phyloP scores from a whole-genome alignment of 2,113 vertebrate species.

The Xenotilapia flavipinnis region DNA sequence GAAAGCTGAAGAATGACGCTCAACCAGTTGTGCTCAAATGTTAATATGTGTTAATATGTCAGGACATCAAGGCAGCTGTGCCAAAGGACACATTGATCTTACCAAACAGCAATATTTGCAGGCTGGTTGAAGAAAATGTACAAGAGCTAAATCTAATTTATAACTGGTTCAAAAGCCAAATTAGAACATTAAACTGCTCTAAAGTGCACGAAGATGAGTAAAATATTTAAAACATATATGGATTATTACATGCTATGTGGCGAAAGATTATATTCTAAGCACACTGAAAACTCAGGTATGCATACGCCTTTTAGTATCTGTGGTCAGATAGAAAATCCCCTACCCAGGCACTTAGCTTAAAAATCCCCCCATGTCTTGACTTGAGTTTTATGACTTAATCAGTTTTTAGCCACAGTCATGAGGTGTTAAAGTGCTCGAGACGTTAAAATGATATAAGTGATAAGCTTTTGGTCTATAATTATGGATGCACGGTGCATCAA shows the following conservation, averaged over 20 bases:
- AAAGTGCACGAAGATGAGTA: background rate
- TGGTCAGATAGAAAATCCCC: background rate
- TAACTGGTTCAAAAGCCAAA: background rate
- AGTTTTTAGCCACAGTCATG: background rate
- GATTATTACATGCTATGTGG: background rate
- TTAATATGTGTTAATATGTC: background rate
- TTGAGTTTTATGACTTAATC: background rate
- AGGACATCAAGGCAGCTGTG: background rate
- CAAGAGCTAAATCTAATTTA: background rate
- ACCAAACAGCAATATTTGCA: background rate
- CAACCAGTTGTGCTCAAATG: background rate
- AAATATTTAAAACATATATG: background rate
- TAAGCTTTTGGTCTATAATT: constrained; percentile 30
- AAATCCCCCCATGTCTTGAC: background rate
- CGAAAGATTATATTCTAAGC: background rate
- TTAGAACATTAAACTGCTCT: background rate
- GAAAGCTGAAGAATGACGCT: background rate
- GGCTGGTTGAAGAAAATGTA: background rate
- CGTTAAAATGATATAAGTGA: background rate
- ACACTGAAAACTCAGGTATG: background rate
- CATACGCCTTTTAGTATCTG: background rate
- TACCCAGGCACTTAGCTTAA: background rate
- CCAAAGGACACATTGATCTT: background rate
- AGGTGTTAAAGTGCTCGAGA: background rate
- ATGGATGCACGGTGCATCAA: background rate